A percentile compares a stretch with the other conserved stretches of the same genome.
phyloP scores from a whole-genome alignment of 2,797 vertebrate genomes.

The Tenualosa ilisha region DNA sequence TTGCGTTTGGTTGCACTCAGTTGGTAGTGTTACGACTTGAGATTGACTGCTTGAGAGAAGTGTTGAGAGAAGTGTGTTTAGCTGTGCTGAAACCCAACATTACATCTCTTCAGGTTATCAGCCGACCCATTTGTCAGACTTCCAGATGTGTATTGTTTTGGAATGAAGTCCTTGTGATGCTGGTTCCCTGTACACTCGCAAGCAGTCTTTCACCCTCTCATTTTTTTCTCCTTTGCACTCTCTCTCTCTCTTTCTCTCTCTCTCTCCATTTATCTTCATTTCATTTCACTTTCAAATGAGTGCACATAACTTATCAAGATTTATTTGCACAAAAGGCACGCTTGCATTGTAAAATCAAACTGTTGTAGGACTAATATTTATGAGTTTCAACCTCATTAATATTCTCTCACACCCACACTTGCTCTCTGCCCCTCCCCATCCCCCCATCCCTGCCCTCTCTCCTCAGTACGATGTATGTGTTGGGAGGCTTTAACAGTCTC shows the following conservation, averaged over 20 bases:
- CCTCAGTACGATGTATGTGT: slow-evolving; percentile 88
- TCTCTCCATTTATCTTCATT: neutral
- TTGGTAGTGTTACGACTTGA: neutral
- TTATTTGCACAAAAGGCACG: neutral
- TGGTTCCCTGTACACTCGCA: neutral
- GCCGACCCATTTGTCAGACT: neutral
- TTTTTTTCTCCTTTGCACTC: neutral
- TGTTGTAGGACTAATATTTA: neutral
- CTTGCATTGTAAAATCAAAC: neutral
- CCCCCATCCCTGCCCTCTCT: slow-evolving; percentile 51
- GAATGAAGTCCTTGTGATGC: neutral
- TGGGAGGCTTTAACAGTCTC: slow-evolving; percentile 97
- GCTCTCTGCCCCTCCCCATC: slow-evolving; percentile 39
- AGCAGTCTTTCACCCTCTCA: neutral
- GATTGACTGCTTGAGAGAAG: neutral
- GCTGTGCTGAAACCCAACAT: neutral
- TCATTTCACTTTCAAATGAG: neutral
- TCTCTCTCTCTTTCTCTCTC: slow-evolving; percentile 13
- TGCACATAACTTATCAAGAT: neutral
- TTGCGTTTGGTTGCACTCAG: neutral
- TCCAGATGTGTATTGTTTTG: neutral
- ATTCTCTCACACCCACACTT: slow-evolving; percentile 70
- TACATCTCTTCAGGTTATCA: neutral
- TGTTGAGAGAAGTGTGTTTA: neutral
- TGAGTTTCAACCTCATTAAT: slow-evolving; percentile 46